Evolutionary conservation across 2,797 vertebrate genomes (phyloP).

Genomic region (Rhinella marina): DNA sequence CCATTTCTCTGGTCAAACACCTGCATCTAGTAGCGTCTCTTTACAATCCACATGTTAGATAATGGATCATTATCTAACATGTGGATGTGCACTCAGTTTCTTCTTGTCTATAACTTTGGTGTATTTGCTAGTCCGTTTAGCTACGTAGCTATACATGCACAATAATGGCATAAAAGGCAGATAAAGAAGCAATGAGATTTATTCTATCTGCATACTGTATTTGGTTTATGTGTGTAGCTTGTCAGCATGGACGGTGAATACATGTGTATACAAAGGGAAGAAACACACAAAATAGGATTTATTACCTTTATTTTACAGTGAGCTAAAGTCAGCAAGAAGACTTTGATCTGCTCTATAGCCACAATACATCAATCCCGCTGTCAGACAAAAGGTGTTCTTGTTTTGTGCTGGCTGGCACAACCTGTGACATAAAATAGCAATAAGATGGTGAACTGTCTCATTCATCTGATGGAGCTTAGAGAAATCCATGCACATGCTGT

Average conservation of each 20-base stretch:
- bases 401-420: conserved; percentile 7
- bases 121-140: background rate
- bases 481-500: too few relatives aligned
- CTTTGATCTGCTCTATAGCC: conserved; percentile 50
- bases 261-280: conserved; percentile 38
- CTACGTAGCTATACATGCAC: background rate
- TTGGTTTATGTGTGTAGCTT: conserved; percentile 29
- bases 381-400: conserved; percentile 46
- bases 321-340: conserved; percentile 42
- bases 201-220: conserved; percentile 29
- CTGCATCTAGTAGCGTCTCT: too few relatives aligned
- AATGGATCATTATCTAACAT: too few relatives aligned
- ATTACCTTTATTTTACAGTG: conserved; percentile 26
- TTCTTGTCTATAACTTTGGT: too few relatives aligned
- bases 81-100: too few relatives aligned
- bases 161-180: conserved; percentile 11
- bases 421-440: conserved; percentile 10
- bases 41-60: too few relatives aligned
- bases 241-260: conserved; percentile 30
- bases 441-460: background rate
- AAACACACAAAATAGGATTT: conserved; percentile 41
- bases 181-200: conserved; percentile 58
- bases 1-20: too few relatives aligned
- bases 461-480: too few relatives aligned
- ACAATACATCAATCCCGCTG: conserved; percentile 53